Evolutionary conservation across 2,888 invertebrate species (phyloP).

Genomic region (Cheiracanthium punctorium): DNA sequence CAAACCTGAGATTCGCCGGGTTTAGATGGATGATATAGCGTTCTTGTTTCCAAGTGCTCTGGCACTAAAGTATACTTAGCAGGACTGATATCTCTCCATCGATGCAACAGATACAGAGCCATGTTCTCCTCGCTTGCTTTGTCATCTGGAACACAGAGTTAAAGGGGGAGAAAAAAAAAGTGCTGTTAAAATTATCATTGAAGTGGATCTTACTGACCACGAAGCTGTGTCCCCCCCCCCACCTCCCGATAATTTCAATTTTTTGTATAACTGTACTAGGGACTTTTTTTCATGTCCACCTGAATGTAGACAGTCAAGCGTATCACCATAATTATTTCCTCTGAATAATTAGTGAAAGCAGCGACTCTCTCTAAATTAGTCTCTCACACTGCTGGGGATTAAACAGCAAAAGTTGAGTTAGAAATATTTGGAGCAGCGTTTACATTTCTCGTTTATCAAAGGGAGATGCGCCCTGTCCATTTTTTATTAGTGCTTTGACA

Average conservation of each 20-base stretch:
- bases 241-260: not conserved
- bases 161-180: not conserved
- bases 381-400: no score
- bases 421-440: no score
- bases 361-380: no score
- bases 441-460: no score
- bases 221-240: not conserved
- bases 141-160: conserved; percentile 9
- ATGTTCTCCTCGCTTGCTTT: conserved; percentile 75
- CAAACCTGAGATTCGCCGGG: conserved; percentile 79
- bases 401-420: no score
- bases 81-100: conserved; percentile 87
- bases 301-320: not conserved
- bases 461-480: no score
- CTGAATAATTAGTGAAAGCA: not conserved
- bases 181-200: not conserved
- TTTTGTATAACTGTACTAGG: not conserved
- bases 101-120: conserved; percentile 76
- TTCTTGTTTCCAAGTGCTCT: conserved; percentile 92
- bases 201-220: not conserved
- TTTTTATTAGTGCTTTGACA: no score
- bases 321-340: not conserved
- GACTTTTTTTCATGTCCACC: not conserved
- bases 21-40: conserved; percentile 88
- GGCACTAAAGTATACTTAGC: conserved; percentile 85